These are phyloP conservation scores for Gari tellinella DNA, from an alignment of 2,888 invertebrate genomes.

Conservation along the genomic window DNA sequence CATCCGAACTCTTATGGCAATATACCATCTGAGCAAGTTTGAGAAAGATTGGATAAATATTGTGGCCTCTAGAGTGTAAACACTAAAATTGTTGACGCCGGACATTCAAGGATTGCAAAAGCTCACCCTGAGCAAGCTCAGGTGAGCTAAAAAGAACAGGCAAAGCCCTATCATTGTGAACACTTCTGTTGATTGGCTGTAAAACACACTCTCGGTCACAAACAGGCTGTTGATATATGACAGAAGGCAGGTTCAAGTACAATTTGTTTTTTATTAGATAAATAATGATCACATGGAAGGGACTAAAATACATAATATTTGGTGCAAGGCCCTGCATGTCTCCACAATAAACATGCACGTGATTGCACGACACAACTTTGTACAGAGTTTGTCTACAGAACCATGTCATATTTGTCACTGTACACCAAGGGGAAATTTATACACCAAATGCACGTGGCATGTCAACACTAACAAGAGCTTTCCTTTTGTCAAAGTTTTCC, in stretches of 20 bases:
- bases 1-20: no score
- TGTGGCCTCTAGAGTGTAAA: no score
- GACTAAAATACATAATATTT: slow-evolving; percentile 76
- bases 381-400: slow-evolving; percentile 20
- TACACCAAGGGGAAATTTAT: not conserved
- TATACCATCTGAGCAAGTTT: no score
- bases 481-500: not conserved
- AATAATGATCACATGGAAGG: slow-evolving; percentile 81
- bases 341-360: slow-evolving; percentile 15
- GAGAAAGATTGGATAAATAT: no score
- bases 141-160: no score
- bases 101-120: no score
- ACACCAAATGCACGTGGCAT: not conserved
- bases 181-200: no score
- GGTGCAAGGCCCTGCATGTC: slow-evolving; percentile 63
- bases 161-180: no score
- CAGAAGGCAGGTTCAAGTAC: slow-evolving; percentile 30
- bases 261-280: slow-evolving; percentile 79
- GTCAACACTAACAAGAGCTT: not conserved
- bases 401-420: not conserved
- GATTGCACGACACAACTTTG: slow-evolving; percentile 61
- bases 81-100: no score
- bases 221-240: no score
- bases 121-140: no score
- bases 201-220: no score